Evolutionary conservation across 2,113 vertebrate genomes (phyloP).

Genomic region (Trematomus loennbergii): DNA sequence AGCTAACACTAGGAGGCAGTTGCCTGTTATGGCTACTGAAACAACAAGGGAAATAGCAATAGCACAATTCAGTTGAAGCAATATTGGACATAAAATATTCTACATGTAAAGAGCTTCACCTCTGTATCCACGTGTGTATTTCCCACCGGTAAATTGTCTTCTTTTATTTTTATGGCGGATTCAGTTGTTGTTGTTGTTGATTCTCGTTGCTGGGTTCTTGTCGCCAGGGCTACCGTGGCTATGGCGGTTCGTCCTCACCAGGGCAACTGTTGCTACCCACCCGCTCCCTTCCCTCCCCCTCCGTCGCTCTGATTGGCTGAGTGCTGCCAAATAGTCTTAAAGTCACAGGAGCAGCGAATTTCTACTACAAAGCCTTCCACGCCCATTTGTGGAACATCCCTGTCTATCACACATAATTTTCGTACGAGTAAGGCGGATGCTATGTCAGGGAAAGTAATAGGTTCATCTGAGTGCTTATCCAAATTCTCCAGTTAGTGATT

Average conservation of each 20-base stretch:
- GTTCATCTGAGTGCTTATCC: constrained; percentile 32
- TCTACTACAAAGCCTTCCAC: constrained; percentile 52
- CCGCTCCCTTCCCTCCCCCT: constrained; percentile 81
- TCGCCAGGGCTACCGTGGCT: constrained; percentile 99
- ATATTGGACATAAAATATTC: constrained; percentile 55
- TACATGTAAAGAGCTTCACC: constrained; percentile 79
- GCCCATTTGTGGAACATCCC: constrained; percentile 54
- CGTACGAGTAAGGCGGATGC: not conserved
- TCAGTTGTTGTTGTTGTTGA: constrained; percentile 92
- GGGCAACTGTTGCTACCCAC: constrained; percentile 99
- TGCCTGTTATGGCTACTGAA: constrained; percentile 77
- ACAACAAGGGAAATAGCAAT: constrained; percentile 73
- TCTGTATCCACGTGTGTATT: constrained; percentile 80
- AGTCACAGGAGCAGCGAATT: constrained; percentile 33
- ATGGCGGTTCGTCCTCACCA: constrained; percentile 98
- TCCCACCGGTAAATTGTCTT: constrained; percentile 79
- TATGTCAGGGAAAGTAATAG: constrained; percentile 22
- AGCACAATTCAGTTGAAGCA: constrained; percentile 71
- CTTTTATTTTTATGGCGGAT: constrained; percentile 81
- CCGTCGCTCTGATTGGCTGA: constrained; percentile 74
- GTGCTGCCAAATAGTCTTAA: constrained; percentile 63
- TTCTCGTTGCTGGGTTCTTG: constrained; percentile 97
- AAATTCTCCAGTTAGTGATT: constrained; percentile 11
- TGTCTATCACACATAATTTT: constrained; percentile 32
- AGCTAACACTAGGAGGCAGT: constrained; percentile 59